phyloP scores from a whole-genome alignment of 2,888 invertebrate genomes.

The Tipula vernalis region DNA sequence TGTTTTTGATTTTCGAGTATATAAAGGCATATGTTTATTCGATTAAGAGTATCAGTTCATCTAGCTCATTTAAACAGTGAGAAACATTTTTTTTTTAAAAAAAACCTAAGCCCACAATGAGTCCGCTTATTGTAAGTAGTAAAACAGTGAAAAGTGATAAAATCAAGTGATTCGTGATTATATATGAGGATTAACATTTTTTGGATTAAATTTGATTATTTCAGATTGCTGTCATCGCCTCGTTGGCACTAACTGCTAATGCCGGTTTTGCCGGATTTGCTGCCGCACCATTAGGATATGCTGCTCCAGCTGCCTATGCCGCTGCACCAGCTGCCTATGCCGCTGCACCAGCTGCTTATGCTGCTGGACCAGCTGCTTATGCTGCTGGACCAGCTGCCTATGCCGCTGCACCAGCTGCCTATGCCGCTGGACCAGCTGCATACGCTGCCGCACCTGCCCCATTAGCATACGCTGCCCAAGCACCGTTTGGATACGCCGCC shows the following conservation, averaged over 20 bases:
- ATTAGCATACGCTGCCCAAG: constrained; percentile 19
- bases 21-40: constrained; percentile 28
- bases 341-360: constrained; percentile 21
- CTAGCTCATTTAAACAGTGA: constrained; percentile 35
- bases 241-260: constrained; percentile 30
- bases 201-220: constrained; percentile 16
- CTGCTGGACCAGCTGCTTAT: constrained; percentile 23
- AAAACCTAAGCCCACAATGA: constrained; percentile 33
- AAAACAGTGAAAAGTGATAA: background rate
- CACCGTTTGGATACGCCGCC: constrained; percentile 18
- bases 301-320: no score
- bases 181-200: constrained; percentile 1
- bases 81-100: constrained; percentile 19
- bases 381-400: constrained; percentile 31
- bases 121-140: constrained; percentile 35
- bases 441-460: constrained; percentile 16
- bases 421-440: constrained; percentile 22
- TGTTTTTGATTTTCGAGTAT: constrained; percentile 16
- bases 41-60: constrained; percentile 34
- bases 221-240: constrained; percentile 30
- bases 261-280: constrained; percentile 28
- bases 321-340: constrained; percentile 29
- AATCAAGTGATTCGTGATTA: constrained; percentile 6
- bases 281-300: constrained; percentile 23
- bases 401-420: constrained; percentile 27